Conservation (phyloP, 2,113 vertebrate genomes). For the Sylvietta virens region DNA sequence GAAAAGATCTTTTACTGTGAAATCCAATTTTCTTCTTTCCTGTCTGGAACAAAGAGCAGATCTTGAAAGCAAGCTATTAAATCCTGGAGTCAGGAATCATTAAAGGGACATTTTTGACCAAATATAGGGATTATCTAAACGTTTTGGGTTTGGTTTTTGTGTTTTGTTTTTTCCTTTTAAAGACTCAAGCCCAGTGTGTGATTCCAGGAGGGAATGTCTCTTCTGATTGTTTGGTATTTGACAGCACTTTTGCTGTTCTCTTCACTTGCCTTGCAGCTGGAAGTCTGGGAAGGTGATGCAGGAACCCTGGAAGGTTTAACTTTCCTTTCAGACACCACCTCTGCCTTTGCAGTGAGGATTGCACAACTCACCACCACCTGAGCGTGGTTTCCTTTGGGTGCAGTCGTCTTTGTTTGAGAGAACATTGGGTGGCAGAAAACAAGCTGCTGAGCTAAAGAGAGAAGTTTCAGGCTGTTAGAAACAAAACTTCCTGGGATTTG, state of each 20-base stretch:
- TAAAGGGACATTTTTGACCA: background rate
- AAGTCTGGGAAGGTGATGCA: background rate
- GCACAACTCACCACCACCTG: background rate
- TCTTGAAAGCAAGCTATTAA: background rate
- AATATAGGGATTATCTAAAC: background rate
- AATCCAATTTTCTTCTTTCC: background rate
- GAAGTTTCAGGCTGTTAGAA: background rate
- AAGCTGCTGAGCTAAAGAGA: background rate
- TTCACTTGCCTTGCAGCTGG: background rate
- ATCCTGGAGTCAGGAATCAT: background rate
- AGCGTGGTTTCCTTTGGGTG: background rate
- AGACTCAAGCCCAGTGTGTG: background rate
- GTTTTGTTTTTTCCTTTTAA: background rate
- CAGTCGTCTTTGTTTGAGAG: background rate
- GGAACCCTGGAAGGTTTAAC: background rate
- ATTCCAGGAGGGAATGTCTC: background rate
- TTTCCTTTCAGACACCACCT: background rate
- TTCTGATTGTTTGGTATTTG: background rate
- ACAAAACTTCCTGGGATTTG: background rate
- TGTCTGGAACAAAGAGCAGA: background rate
- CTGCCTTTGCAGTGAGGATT: background rate
- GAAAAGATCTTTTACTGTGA: background rate
- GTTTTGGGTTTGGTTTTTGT: background rate
- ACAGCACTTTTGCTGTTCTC: background rate
- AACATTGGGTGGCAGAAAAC: background rate